phyloP scores from a whole-genome alignment of 2,888 invertebrate genomes.

The Boloria selene region DNA sequence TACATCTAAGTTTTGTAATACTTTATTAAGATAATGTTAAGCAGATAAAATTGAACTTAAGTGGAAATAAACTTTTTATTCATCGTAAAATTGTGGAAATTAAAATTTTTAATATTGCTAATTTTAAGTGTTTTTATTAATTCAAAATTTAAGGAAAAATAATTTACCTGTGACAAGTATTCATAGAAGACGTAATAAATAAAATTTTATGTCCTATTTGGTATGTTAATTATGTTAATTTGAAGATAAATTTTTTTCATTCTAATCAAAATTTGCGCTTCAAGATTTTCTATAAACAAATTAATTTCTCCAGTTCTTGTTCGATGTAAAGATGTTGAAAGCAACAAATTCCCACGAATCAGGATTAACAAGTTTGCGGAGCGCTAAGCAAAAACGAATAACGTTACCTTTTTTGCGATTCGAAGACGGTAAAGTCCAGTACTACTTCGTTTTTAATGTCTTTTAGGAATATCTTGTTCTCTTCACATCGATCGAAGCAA shows the following conservation, averaged over 20 bases:
- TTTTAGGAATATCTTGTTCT: constrained; percentile 32
- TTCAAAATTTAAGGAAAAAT: neutral
- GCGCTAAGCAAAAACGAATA: constrained; percentile 35
- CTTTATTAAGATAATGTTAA: too few relatives aligned
- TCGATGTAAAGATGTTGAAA: constrained; percentile 29
- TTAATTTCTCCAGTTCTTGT: constrained; percentile 33
- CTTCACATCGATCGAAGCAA: constrained; percentile 25
- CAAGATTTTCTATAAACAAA: constrained; percentile 32
- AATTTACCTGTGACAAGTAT: too few relatives aligned
- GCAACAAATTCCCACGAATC: constrained; percentile 42
- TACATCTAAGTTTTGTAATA: too few relatives aligned
- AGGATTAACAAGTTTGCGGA: constrained; percentile 40
- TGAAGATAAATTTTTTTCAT: neutral
- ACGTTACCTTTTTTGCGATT: constrained; percentile 37
- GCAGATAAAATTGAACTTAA: too few relatives aligned
- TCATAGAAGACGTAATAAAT: too few relatives aligned
- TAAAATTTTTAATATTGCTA: too few relatives aligned
- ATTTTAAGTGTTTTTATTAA: neutral
- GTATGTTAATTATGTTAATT: neutral
- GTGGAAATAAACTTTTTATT: too few relatives aligned
- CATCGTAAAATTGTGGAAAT: too few relatives aligned
- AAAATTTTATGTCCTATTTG: neutral
- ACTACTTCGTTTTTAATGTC: constrained; percentile 25
- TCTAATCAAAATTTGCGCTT: neutral
- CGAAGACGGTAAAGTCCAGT: constrained; percentile 27